These are phyloP conservation scores for Xestoiulus laeticollis DNA, from an alignment of 2,888 invertebrate species.

Conservation along the genomic window DNA sequence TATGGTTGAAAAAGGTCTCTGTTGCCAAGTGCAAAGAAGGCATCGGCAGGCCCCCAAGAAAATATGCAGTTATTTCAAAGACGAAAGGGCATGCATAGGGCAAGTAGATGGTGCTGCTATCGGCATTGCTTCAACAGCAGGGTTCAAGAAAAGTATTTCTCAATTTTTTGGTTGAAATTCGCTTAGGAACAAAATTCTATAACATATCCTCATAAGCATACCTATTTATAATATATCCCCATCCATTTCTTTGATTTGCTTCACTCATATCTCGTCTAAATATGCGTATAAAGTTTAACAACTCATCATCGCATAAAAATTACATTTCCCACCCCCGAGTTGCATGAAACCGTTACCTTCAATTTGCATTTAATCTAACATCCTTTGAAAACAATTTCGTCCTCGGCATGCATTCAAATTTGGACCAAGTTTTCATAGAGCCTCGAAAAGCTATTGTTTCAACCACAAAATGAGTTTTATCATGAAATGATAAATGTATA, in stretches of 20 bases:
- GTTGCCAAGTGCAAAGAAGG: slow-evolving; percentile 86
- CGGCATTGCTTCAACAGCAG: slow-evolving; percentile 48
- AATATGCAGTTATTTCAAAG: slow-evolving; percentile 92
- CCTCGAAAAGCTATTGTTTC: neutral
- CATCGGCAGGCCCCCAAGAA: slow-evolving; percentile 86
- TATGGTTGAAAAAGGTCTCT: slow-evolving; percentile 83
- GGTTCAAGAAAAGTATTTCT: slow-evolving; percentile 53
- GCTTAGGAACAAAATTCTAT: neutral
- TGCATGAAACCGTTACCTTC: neutral
- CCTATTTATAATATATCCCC: slow-evolving; percentile 41
- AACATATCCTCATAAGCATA: slow-evolving; percentile 43
- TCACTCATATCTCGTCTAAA: slow-evolving; percentile 30
- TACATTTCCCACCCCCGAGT: neutral
- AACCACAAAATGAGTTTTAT: too few species aligned
- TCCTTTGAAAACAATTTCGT: neutral
- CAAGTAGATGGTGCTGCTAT: slow-evolving; percentile 70
- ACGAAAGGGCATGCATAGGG: slow-evolving; percentile 86
- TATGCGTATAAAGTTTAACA: neutral
- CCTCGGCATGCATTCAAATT: neutral
- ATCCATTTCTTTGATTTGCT: slow-evolving; percentile 10
- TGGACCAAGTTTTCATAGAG: neutral
- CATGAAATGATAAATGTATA: too few species aligned
- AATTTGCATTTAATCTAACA: neutral
- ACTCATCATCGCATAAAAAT: slow-evolving; percentile 28
- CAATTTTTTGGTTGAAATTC: slow-evolving; percentile 22